Evolutionary conservation across 1,140 invertebrate genomes (phyloP).

Genomic region (Pseudomyrmex dendroicus): DNA sequence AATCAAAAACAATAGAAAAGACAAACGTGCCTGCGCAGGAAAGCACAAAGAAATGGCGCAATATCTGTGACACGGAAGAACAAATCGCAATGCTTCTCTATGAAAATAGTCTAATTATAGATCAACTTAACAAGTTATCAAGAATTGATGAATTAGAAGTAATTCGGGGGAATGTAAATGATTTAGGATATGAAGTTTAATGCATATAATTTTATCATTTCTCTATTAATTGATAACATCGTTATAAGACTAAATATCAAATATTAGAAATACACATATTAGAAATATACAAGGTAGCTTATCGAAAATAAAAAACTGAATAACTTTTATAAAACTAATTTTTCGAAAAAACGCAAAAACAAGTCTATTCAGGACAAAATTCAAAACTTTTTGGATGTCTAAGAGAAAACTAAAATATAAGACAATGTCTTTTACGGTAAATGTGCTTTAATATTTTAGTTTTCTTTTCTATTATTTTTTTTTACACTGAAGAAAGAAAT

Average conservation of each 20-base stretch:
- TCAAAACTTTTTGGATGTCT: no score
- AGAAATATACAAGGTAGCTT: not conserved
- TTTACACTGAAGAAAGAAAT: no score
- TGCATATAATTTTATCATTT: slow-evolving; percentile 22
- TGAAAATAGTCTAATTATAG: slow-evolving; percentile 83
- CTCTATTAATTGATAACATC: slow-evolving; percentile 22
- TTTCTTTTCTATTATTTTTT: no score
- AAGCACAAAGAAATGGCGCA: slow-evolving; percentile 80
- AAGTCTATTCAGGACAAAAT: no score
- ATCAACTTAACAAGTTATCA: slow-evolving; percentile 80
- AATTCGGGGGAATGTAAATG: slow-evolving; percentile 16
- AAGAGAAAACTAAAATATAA: no score
- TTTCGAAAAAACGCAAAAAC: no score
- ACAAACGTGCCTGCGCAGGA: slow-evolving; percentile 75
- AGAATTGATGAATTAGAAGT: slow-evolving; percentile 41
- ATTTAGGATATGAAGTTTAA: slow-evolving; percentile 62
- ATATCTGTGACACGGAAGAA: slow-evolving; percentile 83
- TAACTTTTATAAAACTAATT: no score
- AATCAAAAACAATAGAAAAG: slow-evolving; percentile 70
- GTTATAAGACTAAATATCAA: slow-evolving; percentile 56
- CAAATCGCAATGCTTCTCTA: slow-evolving; percentile 82
- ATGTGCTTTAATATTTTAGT: no score
- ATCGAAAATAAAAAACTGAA: no score
- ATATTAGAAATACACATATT: slow-evolving; percentile 3
- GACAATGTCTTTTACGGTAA: no score